Evolutionary conservation across 2,797 vertebrate species (phyloP).

Genomic region (Spondyliosoma cantharus): DNA sequence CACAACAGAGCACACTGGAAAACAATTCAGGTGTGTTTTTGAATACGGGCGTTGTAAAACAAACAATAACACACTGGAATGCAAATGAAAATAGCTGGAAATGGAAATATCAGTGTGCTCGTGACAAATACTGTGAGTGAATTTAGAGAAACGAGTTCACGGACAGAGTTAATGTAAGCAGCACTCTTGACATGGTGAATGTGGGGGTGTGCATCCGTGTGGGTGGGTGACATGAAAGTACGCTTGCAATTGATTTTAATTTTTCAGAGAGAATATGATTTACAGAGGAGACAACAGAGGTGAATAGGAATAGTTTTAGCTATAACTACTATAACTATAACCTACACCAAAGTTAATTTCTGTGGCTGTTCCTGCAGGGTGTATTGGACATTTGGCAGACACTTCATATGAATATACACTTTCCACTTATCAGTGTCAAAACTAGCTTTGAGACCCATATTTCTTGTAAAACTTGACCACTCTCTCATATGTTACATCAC

Average conservation of each 20-base stretch:
- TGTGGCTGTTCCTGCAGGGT: no score
- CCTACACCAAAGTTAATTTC: no score
- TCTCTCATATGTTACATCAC: no score
- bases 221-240: not conserved
- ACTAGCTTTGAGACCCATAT: no score
- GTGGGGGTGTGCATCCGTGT: not conserved
- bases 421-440: no score
- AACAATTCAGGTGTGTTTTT: slow-evolving; percentile 17
- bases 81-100: slow-evolving; percentile 35
- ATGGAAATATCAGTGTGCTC: slow-evolving; percentile 1
- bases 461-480: no score
- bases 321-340: no score
- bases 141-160: slow-evolving; percentile 1
- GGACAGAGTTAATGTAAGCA: not conserved
- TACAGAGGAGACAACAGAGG: not conserved
- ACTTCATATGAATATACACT: no score
- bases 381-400: no score
- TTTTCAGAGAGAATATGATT: slow-evolving; percentile 7
- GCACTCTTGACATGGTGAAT: not conserved
- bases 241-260: not conserved
- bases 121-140: slow-evolving; percentile 2
- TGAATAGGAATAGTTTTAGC: no score
- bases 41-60: slow-evolving; percentile 10
- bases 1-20: not conserved
- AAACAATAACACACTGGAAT: slow-evolving; percentile 2